These are phyloP conservation scores for Sphaerodactylus townsendi DNA, from an alignment of 2,113 vertebrate species.

Conservation along the genomic window DNA sequence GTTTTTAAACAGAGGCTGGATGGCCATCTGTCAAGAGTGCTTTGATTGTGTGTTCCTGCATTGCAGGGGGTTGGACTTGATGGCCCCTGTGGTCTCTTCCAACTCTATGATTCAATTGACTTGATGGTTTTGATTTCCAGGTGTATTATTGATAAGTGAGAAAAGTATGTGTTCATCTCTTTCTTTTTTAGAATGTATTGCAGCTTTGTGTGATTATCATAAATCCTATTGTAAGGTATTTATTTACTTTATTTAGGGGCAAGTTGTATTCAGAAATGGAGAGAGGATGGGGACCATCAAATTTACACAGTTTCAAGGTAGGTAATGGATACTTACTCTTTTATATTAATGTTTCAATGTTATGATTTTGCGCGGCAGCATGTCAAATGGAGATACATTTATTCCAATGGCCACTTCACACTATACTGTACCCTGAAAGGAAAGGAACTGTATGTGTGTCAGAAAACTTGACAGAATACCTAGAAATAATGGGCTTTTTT, in stretches of 20 bases:
- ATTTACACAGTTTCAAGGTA: slow-evolving; percentile 99
- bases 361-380: not conserved
- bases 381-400: slow-evolving; percentile 28
- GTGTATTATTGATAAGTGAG: not conserved
- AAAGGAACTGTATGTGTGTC: slow-evolving; percentile 35
- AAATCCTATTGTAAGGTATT: slow-evolving; percentile 45
- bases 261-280: slow-evolving; percentile 98
- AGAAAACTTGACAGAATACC: slow-evolving; percentile 3
- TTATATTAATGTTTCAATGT: slow-evolving; percentile 49
- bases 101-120: no score
- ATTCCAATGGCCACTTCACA: slow-evolving; percentile 1
- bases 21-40: no score
- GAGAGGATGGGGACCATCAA: slow-evolving; percentile 99
- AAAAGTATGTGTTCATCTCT: not conserved
- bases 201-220: not conserved
- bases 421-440: slow-evolving; percentile 6
- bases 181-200: slow-evolving; percentile 26
- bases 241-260: slow-evolving; percentile 85
- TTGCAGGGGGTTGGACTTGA: no score
- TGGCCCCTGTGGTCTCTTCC: no score
- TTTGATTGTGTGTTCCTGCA: no score
- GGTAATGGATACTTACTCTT: slow-evolving; percentile 50
- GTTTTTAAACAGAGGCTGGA: no score
- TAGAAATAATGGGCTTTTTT: not conserved
- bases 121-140: not conserved